Evolutionary conservation across 2,797 vertebrate species (phyloP).

Genomic region (Ctenopoma multispine): DNA sequence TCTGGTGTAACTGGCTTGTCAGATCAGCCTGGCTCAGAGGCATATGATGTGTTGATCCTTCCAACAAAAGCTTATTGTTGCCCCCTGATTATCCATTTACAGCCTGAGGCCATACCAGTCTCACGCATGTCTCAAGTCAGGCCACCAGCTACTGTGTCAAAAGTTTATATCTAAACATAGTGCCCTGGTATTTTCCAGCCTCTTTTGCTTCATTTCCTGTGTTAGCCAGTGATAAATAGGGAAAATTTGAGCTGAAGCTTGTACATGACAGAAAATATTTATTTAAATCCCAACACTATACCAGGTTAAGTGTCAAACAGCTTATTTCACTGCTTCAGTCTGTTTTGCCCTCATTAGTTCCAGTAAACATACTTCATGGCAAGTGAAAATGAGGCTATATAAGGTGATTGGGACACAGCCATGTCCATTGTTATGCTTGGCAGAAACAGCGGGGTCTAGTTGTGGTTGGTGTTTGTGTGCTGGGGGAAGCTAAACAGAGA

Average conservation of each 20-base stretch:
- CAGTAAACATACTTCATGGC: conserved; percentile 45
- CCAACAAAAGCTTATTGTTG: conserved; percentile 81
- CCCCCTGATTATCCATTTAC: conserved; percentile 71
- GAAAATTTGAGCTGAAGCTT: not conserved
- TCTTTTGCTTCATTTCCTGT: not conserved
- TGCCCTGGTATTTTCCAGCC: conserved; percentile 6
- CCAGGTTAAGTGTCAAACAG: conserved; percentile 2
- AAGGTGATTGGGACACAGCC: conserved; percentile 78
- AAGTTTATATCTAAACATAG: conserved; percentile 53
- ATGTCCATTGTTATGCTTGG: conserved; percentile 79
- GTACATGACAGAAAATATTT: not conserved
- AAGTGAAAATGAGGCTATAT: conserved; percentile 75
- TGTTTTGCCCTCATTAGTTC: conserved; percentile 33
- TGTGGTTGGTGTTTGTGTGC: conserved; percentile 66
- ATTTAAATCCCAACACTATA: not conserved
- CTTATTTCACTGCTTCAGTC: conserved; percentile 10
- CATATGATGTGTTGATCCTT: conserved; percentile 81
- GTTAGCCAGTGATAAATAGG: not conserved
- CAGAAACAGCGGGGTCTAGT: conserved; percentile 65
- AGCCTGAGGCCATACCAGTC: conserved; percentile 59
- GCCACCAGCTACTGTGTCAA: conserved; percentile 46
- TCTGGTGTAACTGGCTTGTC: conserved; percentile 55
- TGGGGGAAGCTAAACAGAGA: conserved; percentile 76
- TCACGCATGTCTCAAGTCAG: conserved; percentile 64
- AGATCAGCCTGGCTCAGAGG: conserved; percentile 57